These are phyloP conservation scores for Oxystoma pomonae DNA, from an alignment of 2,888 invertebrate genomes.

Conservation along the genomic window DNA sequence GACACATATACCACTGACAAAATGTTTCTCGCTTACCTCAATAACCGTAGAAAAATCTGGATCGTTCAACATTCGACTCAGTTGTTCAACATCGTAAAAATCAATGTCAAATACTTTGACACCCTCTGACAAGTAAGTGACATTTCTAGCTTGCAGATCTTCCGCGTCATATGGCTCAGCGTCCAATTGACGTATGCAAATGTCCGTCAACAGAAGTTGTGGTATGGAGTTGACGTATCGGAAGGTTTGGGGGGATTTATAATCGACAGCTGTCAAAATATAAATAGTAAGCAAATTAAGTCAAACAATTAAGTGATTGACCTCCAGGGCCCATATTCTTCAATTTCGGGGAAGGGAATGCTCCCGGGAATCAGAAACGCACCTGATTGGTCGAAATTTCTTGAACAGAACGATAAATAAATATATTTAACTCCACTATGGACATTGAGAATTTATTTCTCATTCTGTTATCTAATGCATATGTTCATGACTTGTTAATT, in stretches of 20 bases:
- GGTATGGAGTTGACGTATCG: constrained; percentile 18
- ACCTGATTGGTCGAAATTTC: too few relatives aligned
- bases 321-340: too few relatives aligned
- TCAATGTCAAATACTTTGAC: constrained; percentile 55
- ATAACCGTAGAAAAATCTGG: constrained; percentile 29
- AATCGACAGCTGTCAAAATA: constrained; percentile 16
- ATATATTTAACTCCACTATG: too few relatives aligned
- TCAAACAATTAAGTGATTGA: too few relatives aligned
- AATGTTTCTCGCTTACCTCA: constrained; percentile 16
- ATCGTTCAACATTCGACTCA: constrained; percentile 42
- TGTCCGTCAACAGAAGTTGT: constrained; percentile 37
- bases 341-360: too few relatives aligned
- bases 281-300: too few relatives aligned
- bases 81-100: constrained; percentile 56
- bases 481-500: too few relatives aligned
- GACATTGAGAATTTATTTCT: too few relatives aligned
- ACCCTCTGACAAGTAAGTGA: constrained; percentile 58
- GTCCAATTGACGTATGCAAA: constrained; percentile 41
- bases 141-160: constrained; percentile 54
- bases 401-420: too few relatives aligned
- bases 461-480: too few relatives aligned
- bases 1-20: too few relatives aligned
- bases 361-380: too few relatives aligned
- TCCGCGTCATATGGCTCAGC: constrained; percentile 67
- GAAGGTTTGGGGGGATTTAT: constrained; percentile 20